These are phyloP conservation scores for Octodonta nipae DNA, from an alignment of 2,888 invertebrate genomes.

Conservation along the genomic window DNA sequence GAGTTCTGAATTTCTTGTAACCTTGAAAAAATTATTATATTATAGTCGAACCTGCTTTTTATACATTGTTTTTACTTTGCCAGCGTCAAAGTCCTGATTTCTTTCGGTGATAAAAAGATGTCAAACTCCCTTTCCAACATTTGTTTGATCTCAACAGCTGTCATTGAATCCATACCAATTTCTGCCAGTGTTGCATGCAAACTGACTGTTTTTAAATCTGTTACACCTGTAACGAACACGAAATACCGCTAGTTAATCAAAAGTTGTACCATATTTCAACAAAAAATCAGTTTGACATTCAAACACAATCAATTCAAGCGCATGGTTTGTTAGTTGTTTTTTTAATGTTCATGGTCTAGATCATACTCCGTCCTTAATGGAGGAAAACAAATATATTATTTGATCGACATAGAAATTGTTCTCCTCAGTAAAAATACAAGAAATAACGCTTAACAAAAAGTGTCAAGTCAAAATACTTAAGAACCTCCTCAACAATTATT, in stretches of 20 bases:
- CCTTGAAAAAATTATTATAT: slow-evolving; percentile 22
- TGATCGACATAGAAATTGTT: too few species aligned
- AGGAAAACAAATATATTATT: too few species aligned
- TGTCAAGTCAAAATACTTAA: too few species aligned
- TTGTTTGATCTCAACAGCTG: slow-evolving; percentile 93
- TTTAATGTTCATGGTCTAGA: too few species aligned
- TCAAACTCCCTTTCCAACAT: slow-evolving; percentile 81
- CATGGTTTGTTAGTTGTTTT: too few species aligned
- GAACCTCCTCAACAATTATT: too few species aligned
- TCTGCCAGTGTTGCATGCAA: slow-evolving; percentile 68
- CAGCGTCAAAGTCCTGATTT: slow-evolving; percentile 69
- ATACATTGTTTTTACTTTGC: slow-evolving; percentile 38
- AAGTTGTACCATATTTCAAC: too few species aligned
- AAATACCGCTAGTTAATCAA: background rate
- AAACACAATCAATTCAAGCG: too few species aligned
- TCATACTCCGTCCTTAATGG: too few species aligned
- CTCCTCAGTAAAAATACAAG: too few species aligned
- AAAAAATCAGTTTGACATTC: too few species aligned
- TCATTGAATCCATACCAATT: slow-evolving; percentile 92
- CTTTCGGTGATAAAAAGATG: slow-evolving; percentile 70
- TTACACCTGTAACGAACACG: slow-evolving; percentile 8
- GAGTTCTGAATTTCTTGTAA: slow-evolving; percentile 41
- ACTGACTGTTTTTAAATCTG: slow-evolving; percentile 54
- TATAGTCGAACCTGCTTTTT: background rate
- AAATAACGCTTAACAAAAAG: too few species aligned